These are phyloP conservation scores for Drosophila pandora DNA, from an alignment of 1,140 invertebrate species.

Conservation along the genomic window DNA sequence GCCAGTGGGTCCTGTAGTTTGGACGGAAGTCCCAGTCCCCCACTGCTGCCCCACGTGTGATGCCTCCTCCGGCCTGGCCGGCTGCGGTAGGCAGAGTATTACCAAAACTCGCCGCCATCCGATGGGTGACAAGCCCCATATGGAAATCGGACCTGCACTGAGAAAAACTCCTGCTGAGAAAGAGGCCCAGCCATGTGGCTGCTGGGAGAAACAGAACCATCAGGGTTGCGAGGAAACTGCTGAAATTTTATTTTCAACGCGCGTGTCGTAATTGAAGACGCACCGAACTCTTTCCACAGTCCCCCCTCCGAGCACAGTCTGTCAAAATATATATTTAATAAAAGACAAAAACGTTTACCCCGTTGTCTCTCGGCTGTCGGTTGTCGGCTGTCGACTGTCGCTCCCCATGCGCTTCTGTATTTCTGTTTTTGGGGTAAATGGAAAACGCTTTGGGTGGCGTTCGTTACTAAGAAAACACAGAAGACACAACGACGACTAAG, in stretches of 20 bases:
- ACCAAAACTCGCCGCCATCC: constrained; percentile 5
- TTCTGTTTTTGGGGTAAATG: constrained; percentile 62
- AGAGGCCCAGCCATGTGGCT: not conserved
- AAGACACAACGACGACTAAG: constrained; percentile 6
- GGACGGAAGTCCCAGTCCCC: constrained; percentile 4
- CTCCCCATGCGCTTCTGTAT: not conserved
- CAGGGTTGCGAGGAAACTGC: constrained; percentile 34
- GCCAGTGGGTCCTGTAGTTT: not conserved
- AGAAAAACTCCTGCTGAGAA: not conserved
- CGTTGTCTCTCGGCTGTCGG: constrained; percentile 41
- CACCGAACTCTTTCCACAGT: constrained; percentile 33
- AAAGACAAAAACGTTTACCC: constrained; percentile 70
- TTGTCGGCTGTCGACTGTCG: not conserved
- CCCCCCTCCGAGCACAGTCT: constrained; percentile 25
- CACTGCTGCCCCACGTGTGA: constrained; percentile 63
- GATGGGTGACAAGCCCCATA: constrained; percentile 69
- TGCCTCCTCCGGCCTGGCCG: constrained; percentile 44
- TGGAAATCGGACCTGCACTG: constrained; percentile 47
- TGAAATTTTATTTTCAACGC: constrained; percentile 81
- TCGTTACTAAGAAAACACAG: constrained; percentile 77
- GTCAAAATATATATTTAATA: constrained; percentile 72
- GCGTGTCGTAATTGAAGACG: constrained; percentile 78
- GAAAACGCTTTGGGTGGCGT: constrained; percentile 83
- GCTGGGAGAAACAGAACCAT: too few species aligned
- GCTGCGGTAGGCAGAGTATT: constrained; percentile 64